Evolutionary conservation across 2,797 vertebrate species (phyloP).

Genomic region (Geotrypetes seraphini): DNA sequence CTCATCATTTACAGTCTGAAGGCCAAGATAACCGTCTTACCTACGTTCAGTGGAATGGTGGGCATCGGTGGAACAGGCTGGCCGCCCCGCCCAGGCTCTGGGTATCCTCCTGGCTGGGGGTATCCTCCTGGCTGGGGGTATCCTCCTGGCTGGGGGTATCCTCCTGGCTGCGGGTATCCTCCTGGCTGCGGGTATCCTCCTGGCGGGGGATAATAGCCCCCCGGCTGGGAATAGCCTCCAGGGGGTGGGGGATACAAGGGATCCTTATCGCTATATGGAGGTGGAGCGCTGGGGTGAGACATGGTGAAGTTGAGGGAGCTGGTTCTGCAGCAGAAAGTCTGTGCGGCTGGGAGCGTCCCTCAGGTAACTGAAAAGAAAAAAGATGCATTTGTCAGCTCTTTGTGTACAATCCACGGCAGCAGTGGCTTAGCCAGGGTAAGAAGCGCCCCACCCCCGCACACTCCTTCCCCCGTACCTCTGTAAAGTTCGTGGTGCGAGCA

Average conservation of each 20-base stretch:
- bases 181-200: constrained; percentile 41
- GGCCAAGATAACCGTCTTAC: constrained; percentile 40
- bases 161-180: constrained; percentile 24
- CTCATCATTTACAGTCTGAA: no score
- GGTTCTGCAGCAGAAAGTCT: no score
- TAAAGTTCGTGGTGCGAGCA: no score
- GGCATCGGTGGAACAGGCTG: constrained; percentile 29
- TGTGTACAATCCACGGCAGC: no score
- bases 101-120: constrained; percentile 26
- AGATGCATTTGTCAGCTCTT: no score
- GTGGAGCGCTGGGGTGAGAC: constrained; percentile 64
- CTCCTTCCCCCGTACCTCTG: no score
- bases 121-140: constrained; percentile 13
- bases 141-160: constrained; percentile 25
- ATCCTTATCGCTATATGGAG: constrained; percentile 70
- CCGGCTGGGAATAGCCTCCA: constrained; percentile 35
- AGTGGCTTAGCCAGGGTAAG: no score
- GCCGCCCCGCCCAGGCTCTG: constrained; percentile 20
- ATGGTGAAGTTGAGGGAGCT: constrained; percentile 35
- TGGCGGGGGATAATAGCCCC: constrained; percentile 32
- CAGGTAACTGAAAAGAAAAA: constrained; percentile 13
- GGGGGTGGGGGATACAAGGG: constrained; percentile 44
- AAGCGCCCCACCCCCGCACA: no score
- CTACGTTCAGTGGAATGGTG: constrained; percentile 42
- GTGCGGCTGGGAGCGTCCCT: not conserved